Conservation (phyloP, 2,888 invertebrate genomes). For the Ecliptopera silaceata region DNA sequence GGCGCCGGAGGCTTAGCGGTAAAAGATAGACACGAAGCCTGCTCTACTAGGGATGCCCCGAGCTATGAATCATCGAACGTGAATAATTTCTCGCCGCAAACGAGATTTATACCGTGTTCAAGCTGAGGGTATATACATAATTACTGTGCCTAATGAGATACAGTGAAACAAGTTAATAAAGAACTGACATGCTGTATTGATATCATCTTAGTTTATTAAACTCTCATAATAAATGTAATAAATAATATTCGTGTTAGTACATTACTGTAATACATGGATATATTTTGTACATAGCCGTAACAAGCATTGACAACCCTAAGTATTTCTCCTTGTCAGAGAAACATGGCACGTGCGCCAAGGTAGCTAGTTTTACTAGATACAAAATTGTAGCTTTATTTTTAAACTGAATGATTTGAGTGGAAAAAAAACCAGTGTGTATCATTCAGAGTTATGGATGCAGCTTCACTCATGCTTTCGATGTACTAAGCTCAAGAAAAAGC, state of each 20-base stretch:
- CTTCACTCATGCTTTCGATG: no score
- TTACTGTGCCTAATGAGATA: slow-evolving; percentile 55
- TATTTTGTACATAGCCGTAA: not conserved
- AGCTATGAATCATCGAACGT: slow-evolving; percentile 57
- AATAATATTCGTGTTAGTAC: no score
- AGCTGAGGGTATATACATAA: slow-evolving; percentile 56
- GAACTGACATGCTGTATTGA: slow-evolving; percentile 2
- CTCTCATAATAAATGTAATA: no score
- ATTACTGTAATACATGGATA: not conserved
- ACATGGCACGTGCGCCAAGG: not conserved
- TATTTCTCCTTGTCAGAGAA: not conserved
- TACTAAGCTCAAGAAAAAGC: no score
- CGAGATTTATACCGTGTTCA: slow-evolving; percentile 56
- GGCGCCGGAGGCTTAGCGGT: slow-evolving; percentile 80
- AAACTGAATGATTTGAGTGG: no score
- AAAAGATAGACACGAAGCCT: slow-evolving; percentile 77
- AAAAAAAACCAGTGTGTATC: no score
- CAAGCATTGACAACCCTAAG: slow-evolving; percentile 2
- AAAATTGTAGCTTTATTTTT: no score
- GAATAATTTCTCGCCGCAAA: slow-evolving; percentile 64
- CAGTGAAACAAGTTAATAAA: slow-evolving; percentile 23
- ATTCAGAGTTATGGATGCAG: no score
- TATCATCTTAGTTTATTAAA: no score
- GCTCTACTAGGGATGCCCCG: slow-evolving; percentile 65
- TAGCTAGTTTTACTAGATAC: not conserved